Conservation (phyloP, 2,113 vertebrate species). For the Willisornis vidua region DNA sequence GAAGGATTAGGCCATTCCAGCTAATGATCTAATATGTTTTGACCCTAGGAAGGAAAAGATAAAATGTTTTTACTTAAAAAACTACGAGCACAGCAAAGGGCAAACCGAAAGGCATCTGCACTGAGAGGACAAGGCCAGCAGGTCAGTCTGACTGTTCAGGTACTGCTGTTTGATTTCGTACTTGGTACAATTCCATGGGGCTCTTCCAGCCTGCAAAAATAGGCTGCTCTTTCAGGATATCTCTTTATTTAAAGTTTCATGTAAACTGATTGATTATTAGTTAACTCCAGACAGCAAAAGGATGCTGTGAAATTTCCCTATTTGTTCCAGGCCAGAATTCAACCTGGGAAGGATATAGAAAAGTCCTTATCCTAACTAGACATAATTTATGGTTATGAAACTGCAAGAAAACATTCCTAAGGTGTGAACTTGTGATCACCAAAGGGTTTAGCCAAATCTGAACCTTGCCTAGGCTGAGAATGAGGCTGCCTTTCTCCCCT, state of each 20-base stretch:
- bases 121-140: background rate
- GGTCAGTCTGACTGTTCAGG: slow-evolving; percentile 39
- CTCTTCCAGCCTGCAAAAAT: background rate
- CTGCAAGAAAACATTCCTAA: background rate
- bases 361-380: background rate
- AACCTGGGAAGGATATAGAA: background rate
- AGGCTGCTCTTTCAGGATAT: background rate
- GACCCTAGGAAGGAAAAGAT: slow-evolving; percentile 85
- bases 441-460: background rate
- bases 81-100: slow-evolving; percentile 70
- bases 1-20: background rate
- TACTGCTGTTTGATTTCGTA: fast-evolving
- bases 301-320: background rate
- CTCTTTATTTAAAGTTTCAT: background rate
- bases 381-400: background rate
- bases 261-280: background rate
- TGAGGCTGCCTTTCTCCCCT: background rate
- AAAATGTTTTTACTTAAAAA: slow-evolving; percentile 85
- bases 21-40: background rate
- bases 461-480: background rate
- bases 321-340: background rate
- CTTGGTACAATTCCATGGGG: fast-evolving
- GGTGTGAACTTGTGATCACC: background rate
- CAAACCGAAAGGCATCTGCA: fast-evolving
- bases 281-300: background rate